Evolutionary conservation across 2,113 vertebrate species (phyloP), one percentile per base, ranked within the genome.

Genomic region (Saccopteryx leptura): DNA sequence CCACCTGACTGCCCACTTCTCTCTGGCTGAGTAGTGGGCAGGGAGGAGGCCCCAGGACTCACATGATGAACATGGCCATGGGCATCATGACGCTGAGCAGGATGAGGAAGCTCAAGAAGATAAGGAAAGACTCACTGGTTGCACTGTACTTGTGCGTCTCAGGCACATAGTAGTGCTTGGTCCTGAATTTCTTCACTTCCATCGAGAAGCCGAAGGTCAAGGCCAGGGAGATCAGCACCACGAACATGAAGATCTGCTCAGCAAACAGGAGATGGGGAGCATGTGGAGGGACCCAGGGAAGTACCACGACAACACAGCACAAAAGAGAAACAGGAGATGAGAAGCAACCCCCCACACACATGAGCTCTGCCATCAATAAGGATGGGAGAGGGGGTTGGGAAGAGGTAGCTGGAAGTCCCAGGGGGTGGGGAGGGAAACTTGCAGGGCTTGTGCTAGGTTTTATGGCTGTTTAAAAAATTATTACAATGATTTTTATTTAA

Each of bases 21-120:
- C 75, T n/a, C 80, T 2, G 1, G 48, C 28, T 5, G 39, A 21
- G 48, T 15, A 23, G 48, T 33, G 7, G 28, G 33, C 4, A 8
- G 18, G 1, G 1, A 0, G 17, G 9, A 6, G 58, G 10, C 0
- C n/a, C 5, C 0, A 0, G 1, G 50, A 52, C 99, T 98, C 97
- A 99, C 99, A 98, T 98, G 96, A 99, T 99, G 26, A 99, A 99
- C 98, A 99, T 99, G 50, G 99, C 97, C 98, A 99, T 99, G 78
- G 99, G 99, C 48, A 99, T 98, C 88, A 99, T 98, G 26, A 99
- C 98, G 23, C 99, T 99, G 50, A 99, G 98, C 65, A 99, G 98
- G 95, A 99, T 99, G 39, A 99, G 97, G 98, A 99, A 99, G 87
- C 99, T 98, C 99, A 99, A 99, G 98, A 99, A 99, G 69, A 82